Evolutionary conservation across 2,888 invertebrate species (phyloP).

Genomic region (Rhorus exstirpatorius): DNA sequence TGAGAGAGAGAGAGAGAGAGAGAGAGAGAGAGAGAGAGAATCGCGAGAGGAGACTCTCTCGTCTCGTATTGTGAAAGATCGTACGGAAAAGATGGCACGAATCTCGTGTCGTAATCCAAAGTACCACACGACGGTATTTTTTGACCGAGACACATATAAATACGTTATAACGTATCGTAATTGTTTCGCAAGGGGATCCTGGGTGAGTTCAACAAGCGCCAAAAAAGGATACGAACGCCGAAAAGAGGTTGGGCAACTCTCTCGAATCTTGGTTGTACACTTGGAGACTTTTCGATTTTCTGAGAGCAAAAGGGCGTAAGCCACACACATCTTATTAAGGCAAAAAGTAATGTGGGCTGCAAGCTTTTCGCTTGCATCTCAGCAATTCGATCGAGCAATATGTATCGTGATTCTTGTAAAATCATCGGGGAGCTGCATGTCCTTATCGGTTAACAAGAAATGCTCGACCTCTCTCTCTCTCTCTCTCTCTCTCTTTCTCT

Average conservation of each 20-base stretch:
- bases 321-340: too few relatives aligned
- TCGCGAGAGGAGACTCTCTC: slow-evolving; percentile 3
- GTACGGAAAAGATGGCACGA: slow-evolving; percentile 6
- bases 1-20: slow-evolving; percentile 31
- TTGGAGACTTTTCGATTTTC: slow-evolving; percentile 19
- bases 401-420: slow-evolving; percentile 12
- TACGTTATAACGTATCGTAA: slow-evolving; percentile 54
- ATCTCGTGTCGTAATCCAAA: background rate
- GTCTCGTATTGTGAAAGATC: slow-evolving; percentile 36
- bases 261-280: slow-evolving; percentile 38
- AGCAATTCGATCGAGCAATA: background rate
- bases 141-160: slow-evolving; percentile 8
- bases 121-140: background rate
- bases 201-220: slow-evolving; percentile 56
- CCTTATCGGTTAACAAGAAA: slow-evolving; percentile 56
- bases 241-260: slow-evolving; percentile 65
- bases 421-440: slow-evolving; percentile 31
- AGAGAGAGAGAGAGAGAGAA: slow-evolving; percentile 8
- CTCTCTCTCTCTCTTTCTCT: slow-evolving; percentile 18
- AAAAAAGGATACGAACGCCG: slow-evolving; percentile 71
- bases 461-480: background rate
- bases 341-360: too few relatives aligned
- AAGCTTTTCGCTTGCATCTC: too few relatives aligned
- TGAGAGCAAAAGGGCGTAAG: slow-evolving; percentile 9
- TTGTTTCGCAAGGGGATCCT: slow-evolving; percentile 65